Conservation (phyloP, 2,888 invertebrate species). For the Argyra leucocephala region DNA sequence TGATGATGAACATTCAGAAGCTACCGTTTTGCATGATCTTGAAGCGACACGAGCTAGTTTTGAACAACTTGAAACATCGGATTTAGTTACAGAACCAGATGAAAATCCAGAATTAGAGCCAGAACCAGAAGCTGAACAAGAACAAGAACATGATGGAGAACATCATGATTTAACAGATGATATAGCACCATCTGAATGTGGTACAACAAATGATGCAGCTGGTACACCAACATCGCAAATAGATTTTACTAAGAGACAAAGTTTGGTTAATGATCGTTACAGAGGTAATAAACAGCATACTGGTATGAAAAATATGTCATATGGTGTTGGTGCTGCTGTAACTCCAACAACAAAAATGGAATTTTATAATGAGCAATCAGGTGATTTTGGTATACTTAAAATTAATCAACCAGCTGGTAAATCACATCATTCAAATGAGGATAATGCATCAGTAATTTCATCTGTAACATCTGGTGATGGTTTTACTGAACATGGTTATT, state of each 20-base stretch:
- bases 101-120: not conserved
- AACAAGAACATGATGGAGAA: not conserved
- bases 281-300: slow-evolving; percentile 39
- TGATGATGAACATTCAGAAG: not conserved
- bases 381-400: slow-evolving; percentile 40
- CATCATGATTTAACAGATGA: not conserved
- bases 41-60: not conserved
- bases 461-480: slow-evolving; percentile 40
- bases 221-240: slow-evolving; percentile 20
- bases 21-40: not conserved
- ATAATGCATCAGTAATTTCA: slow-evolving; percentile 38
- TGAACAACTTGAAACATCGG: slow-evolving; percentile 1
- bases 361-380: slow-evolving; percentile 38
- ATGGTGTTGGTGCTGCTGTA: slow-evolving; percentile 41
- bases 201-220: slow-evolving; percentile 13
- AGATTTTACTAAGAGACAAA: slow-evolving; percentile 24
- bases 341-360: slow-evolving; percentile 43
- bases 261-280: slow-evolving; percentile 21
- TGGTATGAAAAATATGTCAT: slow-evolving; percentile 42
- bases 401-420: slow-evolving; percentile 37
- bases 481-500: slow-evolving; percentile 56
- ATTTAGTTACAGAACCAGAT: slow-evolving; percentile 1
- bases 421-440: slow-evolving; percentile 29
- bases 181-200: not conserved
- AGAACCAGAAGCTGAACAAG: not conserved